phyloP scores from a whole-genome alignment of 1,140 invertebrate species.

The Lasioglossum baleicum region DNA sequence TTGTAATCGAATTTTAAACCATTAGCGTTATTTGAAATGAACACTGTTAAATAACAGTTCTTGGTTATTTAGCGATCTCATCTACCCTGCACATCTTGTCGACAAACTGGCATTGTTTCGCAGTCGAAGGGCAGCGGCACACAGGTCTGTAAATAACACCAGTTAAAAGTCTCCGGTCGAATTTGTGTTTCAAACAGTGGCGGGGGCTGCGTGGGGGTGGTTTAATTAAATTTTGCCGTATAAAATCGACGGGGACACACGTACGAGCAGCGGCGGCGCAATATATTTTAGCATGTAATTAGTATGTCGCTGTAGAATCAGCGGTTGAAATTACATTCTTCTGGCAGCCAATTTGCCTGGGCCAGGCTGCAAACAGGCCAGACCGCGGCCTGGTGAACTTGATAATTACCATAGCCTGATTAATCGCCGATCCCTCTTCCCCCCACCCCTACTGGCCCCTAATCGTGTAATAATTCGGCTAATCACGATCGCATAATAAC shows the following conservation, averaged over 20 bases:
- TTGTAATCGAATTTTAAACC: too few species aligned
- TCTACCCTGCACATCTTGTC: too few species aligned
- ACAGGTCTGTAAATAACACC: not conserved
- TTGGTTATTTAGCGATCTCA: too few species aligned
- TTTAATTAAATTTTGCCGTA: slow-evolving; percentile 33
- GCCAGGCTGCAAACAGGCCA: slow-evolving; percentile 21
- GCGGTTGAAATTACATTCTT: slow-evolving; percentile 50
- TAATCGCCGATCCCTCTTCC: slow-evolving; percentile 38
- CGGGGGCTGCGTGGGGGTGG: not conserved
- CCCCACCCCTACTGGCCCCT: slow-evolving; percentile 5
- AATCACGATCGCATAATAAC: slow-evolving; percentile 59
- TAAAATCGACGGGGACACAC: not conserved
- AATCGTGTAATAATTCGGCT: slow-evolving; percentile 64
- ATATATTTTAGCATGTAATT: slow-evolving; percentile 42
- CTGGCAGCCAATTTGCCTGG: slow-evolving; percentile 31
- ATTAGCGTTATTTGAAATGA: too few species aligned
- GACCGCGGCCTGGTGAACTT: slow-evolving; percentile 30
- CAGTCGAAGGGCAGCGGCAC: too few species aligned
- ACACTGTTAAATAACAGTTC: too few species aligned
- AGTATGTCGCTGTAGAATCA: slow-evolving; percentile 17
- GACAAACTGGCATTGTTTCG: too few species aligned
- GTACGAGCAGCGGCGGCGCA: not conserved
- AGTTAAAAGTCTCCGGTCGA: not conserved
- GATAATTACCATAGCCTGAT: slow-evolving; percentile 59
- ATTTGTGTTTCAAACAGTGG: not conserved